Evolutionary conservation across 2,888 invertebrate species (phyloP).

Genomic region (Athalia circularis): DNA sequence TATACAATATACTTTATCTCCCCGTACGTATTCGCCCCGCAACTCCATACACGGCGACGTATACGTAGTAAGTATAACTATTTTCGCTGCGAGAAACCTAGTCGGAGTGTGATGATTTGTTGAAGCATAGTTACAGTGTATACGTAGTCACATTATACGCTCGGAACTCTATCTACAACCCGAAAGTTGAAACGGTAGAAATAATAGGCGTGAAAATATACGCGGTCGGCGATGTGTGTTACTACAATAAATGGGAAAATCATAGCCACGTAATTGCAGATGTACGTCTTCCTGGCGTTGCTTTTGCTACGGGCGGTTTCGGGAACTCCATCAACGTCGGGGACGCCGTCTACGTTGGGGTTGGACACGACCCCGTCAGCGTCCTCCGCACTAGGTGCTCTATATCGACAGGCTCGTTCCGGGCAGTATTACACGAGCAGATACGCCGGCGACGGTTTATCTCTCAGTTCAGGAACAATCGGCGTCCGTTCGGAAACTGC

Average conservation of each 20-base stretch:
- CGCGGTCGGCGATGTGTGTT: not conserved
- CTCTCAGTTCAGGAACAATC: conserved; percentile 60
- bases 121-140: no score
- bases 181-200: no score
- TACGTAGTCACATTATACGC: no score
- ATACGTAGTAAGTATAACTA: no score
- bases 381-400: conserved; percentile 62
- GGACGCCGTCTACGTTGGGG: not conserved
- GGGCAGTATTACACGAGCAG: conserved; percentile 62
- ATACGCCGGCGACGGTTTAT: conserved; percentile 61
- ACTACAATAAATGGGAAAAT: not conserved
- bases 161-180: no score
- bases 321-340: conserved; percentile 26
- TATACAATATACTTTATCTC: no score
- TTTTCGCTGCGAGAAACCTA: no score
- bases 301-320: conserved; percentile 12
- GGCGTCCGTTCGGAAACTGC: conserved; percentile 58
- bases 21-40: no score
- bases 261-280: conserved; percentile 5
- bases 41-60: no score
- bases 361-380: conserved; percentile 56
- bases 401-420: conserved; percentile 66
- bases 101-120: no score
- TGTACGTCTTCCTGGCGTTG: conserved; percentile 17
- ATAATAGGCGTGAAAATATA: no score